Evolutionary conservation across 2,888 invertebrate genomes (phyloP), one percentile per base, ranked within the genome.

Genomic region (Ceraclea dissimilis): DNA sequence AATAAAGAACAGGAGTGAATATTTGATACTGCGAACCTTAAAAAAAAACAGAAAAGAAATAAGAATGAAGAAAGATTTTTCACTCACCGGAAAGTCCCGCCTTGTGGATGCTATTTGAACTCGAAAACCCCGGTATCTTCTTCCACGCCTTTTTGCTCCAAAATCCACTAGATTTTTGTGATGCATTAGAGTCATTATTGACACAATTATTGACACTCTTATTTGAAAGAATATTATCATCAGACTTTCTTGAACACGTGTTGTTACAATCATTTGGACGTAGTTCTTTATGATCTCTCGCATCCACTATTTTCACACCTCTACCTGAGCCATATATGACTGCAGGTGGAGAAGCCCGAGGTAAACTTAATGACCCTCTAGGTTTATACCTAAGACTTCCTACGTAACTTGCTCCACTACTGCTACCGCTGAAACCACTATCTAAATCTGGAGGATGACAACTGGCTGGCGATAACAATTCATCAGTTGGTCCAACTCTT

Each of bases 371-470:
- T 18, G 62, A 62, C 13, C 62, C 62, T 33, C 69, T 66, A 52
- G 65, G 65, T 51, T 53, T 64, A 55, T 73, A 65, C 57, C 86
- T 77, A 63, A 86, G 73, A 68, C 85, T 85, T 58, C 86, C 86
- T 10, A 84, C 85, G 71, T 88, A 88, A 73, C 88, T 89, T 63
- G 88, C 88, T 64, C 88, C 88, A 71, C 87, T 88, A 68, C 87
- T 88, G 72, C 88, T 88, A 65, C 88, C 88, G 72, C 89, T 88
- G 71, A 89, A 89, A 52, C 89, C 89, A 70, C 88, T 88, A 72
- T 90, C 90, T 68, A 88, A 77, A 71, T 88, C 88, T 61, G 82
- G 81, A 60, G 80, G 76, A 70, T 79, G 79, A 70, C 81, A 81
- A 66, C 80, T 81, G 60, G 84, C 80, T 33, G 86, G 86, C 48